A percentile compares a stretch with the other conserved stretches of the same genome.
Evolutionary conservation across 2,113 vertebrate species (phyloP).

Genomic region (Elanoides forficatus): DNA sequence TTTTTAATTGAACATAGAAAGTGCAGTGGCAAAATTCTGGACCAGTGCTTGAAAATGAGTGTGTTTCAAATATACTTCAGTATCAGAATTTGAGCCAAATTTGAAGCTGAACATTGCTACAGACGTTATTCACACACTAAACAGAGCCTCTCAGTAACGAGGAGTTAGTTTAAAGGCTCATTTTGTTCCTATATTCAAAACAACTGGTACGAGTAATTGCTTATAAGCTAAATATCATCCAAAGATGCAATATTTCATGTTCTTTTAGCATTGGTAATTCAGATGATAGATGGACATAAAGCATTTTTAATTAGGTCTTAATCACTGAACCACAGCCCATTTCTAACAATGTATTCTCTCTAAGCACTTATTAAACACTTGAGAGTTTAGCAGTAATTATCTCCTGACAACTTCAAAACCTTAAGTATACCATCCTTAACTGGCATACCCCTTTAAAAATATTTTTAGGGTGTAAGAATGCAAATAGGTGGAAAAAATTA

Average conservation of each 20-base stretch:
- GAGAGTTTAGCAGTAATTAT: background rate
- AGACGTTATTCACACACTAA: background rate
- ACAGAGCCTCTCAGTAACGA: background rate
- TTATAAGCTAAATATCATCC: background rate
- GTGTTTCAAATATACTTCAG: background rate
- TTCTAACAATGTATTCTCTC: background rate
- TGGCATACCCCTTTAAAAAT: background rate
- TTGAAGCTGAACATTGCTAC: background rate
- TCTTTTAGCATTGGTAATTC: background rate
- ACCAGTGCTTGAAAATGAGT: background rate
- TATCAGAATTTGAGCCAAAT: background rate
- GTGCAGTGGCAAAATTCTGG: background rate
- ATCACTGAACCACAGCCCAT: background rate
- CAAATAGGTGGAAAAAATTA: background rate
- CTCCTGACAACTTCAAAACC: background rate
- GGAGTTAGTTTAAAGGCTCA: background rate
- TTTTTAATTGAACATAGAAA: background rate
- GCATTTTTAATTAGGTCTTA: background rate
- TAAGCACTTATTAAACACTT: background rate
- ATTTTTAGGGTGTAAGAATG: fast-evolving
- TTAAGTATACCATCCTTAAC: background rate
- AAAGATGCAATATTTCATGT: background rate
- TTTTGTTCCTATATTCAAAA: background rate
- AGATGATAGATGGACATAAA: background rate
- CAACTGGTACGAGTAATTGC: background rate